Evolutionary conservation across 2,888 invertebrate genomes (phyloP).

Genomic region (Sphinx pinastri): DNA sequence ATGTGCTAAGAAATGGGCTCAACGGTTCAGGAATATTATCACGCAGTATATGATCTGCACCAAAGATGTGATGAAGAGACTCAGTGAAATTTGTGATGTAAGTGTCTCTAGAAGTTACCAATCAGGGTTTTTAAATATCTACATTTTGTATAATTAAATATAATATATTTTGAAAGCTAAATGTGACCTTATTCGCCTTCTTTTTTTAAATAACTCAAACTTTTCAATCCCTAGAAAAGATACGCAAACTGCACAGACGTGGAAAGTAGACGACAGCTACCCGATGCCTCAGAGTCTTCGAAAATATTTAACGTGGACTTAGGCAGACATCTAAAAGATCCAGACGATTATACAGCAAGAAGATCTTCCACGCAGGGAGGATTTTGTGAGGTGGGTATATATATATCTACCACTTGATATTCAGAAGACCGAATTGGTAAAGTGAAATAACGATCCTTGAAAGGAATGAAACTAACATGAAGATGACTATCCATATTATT

Average conservation of each 20-base stretch:
- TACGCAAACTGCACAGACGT: conserved; percentile 78
- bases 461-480: too few species aligned
- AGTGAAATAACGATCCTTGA: too few species aligned
- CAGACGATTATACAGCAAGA: conserved; percentile 72
- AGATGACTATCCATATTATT: too few species aligned
- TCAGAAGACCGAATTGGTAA: not conserved
- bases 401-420: not conserved
- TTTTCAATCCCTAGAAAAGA: conserved; percentile 58
- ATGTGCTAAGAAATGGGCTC: conserved; percentile 77
- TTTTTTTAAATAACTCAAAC: not conserved
- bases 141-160: too few species aligned
- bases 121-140: too few species aligned
- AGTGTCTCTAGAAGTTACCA: conserved; percentile 36
- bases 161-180: too few species aligned
- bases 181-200: too few species aligned
- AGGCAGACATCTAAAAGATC: conserved; percentile 69
- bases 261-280: conserved; percentile 52
- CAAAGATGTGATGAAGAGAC: conserved; percentile 72
- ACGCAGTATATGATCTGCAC: conserved; percentile 78
- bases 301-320: conserved; percentile 58
- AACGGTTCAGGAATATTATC: conserved; percentile 69
- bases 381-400: conserved; percentile 69
- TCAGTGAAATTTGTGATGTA: conserved; percentile 75
- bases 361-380: conserved; percentile 65
- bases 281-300: conserved; percentile 40